phyloP scores from a whole-genome alignment of 2,797 vertebrate species.

The Onychomys arenicola region DNA sequence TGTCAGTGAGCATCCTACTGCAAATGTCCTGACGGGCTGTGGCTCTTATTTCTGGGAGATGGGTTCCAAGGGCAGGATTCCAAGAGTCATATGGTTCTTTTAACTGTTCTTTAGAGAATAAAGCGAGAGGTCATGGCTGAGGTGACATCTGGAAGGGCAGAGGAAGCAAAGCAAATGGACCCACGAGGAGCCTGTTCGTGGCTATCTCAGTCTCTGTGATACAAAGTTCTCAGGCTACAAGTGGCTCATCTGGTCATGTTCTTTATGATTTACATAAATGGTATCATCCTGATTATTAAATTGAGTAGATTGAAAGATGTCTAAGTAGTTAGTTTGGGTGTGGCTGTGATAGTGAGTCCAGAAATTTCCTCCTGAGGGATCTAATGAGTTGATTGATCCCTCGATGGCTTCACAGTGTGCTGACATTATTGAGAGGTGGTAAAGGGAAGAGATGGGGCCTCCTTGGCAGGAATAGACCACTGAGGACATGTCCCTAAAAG shows the following conservation, averaged over 20 bases:
- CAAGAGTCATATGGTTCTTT: not conserved
- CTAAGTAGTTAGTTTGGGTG: not conserved
- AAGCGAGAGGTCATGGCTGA: not conserved
- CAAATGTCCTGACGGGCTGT: not conserved
- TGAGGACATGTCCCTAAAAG: not conserved
- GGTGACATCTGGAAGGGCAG: not conserved
- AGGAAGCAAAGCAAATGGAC: not conserved
- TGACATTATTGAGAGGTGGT: not conserved
- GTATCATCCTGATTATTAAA: not conserved
- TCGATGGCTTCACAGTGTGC: not conserved
- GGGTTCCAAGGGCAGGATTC: not conserved
- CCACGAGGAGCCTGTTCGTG: no score
- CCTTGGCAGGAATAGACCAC: not conserved
- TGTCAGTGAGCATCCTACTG: not conserved
- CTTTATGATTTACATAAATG: not conserved
- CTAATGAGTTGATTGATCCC: not conserved
- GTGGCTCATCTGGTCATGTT: not conserved
- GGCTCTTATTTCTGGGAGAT: not conserved
- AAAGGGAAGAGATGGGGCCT: not conserved
- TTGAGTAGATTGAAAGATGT: not conserved
- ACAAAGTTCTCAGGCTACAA: not conserved
- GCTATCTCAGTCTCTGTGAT: not conserved
- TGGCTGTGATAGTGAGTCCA: not conserved
- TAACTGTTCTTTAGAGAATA: conserved; percentile 33
- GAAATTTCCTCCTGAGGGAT: not conserved